Percentiles rank a stretch among this genome's conserved stretches.
Evolutionary conservation across 2,797 vertebrate genomes (phyloP).

Genomic region (Myotis vivesi): DNA sequence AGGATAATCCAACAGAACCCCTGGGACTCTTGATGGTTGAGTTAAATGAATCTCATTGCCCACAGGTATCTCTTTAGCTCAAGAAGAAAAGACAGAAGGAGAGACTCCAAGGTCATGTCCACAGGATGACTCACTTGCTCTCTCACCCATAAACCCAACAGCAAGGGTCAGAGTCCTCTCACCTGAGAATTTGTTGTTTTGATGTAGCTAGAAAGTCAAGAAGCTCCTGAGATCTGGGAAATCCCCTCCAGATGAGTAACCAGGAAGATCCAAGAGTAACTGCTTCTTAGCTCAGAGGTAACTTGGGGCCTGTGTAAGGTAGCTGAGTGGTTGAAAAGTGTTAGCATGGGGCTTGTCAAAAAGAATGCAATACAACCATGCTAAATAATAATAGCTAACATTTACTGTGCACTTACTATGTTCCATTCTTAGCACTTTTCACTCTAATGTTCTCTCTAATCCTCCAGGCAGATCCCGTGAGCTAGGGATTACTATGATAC

Average conservation of each 20-base stretch:
- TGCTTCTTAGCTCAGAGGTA: not conserved
- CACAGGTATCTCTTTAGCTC: not conserved
- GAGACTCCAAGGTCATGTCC: not conserved
- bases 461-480: not conserved
- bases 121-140: not conserved
- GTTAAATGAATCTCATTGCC: not conserved
- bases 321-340: not conserved
- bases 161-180: not conserved
- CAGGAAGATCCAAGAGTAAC: not conserved
- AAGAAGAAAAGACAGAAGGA: not conserved
- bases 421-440: not conserved
- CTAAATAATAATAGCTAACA: not conserved
- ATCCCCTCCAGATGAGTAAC: not conserved
- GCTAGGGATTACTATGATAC: not conserved
- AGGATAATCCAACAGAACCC: not conserved
- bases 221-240: not conserved
- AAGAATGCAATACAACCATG: not conserved
- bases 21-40: not conserved
- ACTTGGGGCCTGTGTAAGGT: not conserved
- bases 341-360: not conserved
- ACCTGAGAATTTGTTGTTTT: not conserved
- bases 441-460: not conserved
- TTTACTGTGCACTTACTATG: not conserved
- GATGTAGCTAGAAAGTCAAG: not conserved
- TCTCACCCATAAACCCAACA: not conserved